A percentile compares a stretch with the other conserved stretches of the same genome.
Evolutionary conservation across 2,797 vertebrate species (phyloP).

Genomic region (Prunella strophiata): DNA sequence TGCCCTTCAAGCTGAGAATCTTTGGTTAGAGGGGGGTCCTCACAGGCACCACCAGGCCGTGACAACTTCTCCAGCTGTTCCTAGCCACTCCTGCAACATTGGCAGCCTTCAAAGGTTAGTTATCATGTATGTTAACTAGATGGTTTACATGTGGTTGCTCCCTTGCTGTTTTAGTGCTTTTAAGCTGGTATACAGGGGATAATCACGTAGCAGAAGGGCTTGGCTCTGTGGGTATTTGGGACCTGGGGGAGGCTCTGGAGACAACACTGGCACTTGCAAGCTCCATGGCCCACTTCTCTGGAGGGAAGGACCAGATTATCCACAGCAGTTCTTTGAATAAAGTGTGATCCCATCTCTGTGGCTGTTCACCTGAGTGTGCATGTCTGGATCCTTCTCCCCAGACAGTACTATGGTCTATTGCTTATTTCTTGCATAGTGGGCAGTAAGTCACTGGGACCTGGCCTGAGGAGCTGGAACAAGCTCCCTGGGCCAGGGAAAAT

Average conservation of each 20-base stretch:
- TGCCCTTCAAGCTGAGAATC: background rate
- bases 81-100: background rate
- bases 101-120: conserved; percentile 57
- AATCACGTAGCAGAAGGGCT: background rate
- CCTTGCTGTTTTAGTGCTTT: background rate
- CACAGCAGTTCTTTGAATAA: background rate
- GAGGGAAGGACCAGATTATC: background rate
- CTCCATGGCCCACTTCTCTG: background rate
- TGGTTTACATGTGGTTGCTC: background rate
- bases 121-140: background rate
- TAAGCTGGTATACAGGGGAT: background rate
- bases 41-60: background rate
- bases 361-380: background rate
- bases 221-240: background rate
- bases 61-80: background rate
- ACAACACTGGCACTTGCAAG: background rate
- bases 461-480: background rate
- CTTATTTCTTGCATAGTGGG: background rate
- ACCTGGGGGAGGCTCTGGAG: background rate
- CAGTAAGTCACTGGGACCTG: background rate
- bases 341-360: background rate
- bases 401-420: background rate
- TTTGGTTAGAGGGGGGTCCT: background rate
- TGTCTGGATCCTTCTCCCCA: background rate
- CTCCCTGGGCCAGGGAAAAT: background rate